Base-by-base conservation (phyloP, 2,888 invertebrate species). In the Dysmachus trigonus region DNA sequence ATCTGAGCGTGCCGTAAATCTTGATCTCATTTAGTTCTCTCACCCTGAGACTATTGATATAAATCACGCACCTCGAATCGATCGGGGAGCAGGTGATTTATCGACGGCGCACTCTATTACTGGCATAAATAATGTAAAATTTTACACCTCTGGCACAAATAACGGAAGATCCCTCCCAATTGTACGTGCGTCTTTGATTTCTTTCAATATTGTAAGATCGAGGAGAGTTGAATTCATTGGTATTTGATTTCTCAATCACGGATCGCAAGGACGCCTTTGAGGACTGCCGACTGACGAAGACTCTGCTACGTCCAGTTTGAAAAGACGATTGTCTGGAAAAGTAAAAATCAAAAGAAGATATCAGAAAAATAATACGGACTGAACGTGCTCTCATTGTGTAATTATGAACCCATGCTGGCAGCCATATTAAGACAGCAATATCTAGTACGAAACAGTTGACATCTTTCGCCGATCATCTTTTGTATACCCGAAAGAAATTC, bases 71-170 rank as follows among this genome's bases (percentile, higher is more conserved):
- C 6, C n/a, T 81, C 81, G 18, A 81, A 81, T 81, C 53, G 81
- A 81, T 81, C 81, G 51, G 33, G 33, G 51, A 81, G 33, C 31
- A 47, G 62, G 81, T 81, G 81, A 83, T 83, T 83, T 83, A 83
- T 83, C 31, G 83, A 83, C 72, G 83, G 83, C 83, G 83, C 83
- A 83, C 72, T 72, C 83, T 72, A 83, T 83, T 72, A 38, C 72
- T 72, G 72, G 83, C 72, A 83, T 83, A 35, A 83, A 53, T 83
- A 83, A 83, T 83, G 83, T 71, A 83, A 83, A 83, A 83, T 83
- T 83, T 83, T 72, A 72, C 83, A 83, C 83, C 72, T 83, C 72
- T 83, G 72, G 83, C 81, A 53, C 30, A 53, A 15, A 62, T 81
- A 35, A 62, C 62, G 33, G 62, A 33, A 31, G 76, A 76, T 18